A percentile compares a stretch with the other conserved stretches of the same genome.
Evolutionary conservation across 2,888 invertebrate genomes (phyloP).

Genomic region (Xiphydria camelus): DNA sequence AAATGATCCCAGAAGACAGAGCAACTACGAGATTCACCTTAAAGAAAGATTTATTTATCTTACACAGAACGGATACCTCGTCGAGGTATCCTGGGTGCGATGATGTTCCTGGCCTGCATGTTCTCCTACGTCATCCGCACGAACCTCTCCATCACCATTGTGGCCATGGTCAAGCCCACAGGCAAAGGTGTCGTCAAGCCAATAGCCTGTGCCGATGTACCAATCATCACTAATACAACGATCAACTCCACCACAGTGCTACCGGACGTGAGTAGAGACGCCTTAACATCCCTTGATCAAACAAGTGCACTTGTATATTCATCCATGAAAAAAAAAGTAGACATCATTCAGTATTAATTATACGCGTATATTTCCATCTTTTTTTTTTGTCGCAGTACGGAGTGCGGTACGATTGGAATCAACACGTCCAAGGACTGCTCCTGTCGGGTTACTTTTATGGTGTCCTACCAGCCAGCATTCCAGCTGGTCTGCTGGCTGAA

Average conservation of each 20-base stretch:
- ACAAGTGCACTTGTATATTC: too few relatives aligned
- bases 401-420: conserved; percentile 47
- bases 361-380: conserved; percentile 1
- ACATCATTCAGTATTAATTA: not conserved
- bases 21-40: too few relatives aligned
- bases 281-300: not conserved
- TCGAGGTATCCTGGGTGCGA: conserved; percentile 64
- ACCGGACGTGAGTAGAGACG: conserved; percentile 40
- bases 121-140: conserved; percentile 77
- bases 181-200: conserved; percentile 11
- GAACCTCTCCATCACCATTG: conserved; percentile 69
- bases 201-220: conserved; percentile 22
- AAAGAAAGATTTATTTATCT: too few relatives aligned
- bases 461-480: conserved; percentile 48
- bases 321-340: too few relatives aligned
- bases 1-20: too few relatives aligned
- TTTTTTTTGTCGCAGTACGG: conserved; percentile 37
- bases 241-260: conserved; percentile 12
- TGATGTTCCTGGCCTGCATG: conserved; percentile 76
- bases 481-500: conserved; percentile 50
- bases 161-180: conserved; percentile 45
- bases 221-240: conserved; percentile 8
- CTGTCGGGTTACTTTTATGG: conserved; percentile 50
- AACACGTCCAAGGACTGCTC: conserved; percentile 44
- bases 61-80: conserved; percentile 60